Percentiles rank a stretch among this genome's conserved stretches.
Evolutionary conservation across 1,140 invertebrate genomes (phyloP).

Genomic region (Cephus cinctus): DNA sequence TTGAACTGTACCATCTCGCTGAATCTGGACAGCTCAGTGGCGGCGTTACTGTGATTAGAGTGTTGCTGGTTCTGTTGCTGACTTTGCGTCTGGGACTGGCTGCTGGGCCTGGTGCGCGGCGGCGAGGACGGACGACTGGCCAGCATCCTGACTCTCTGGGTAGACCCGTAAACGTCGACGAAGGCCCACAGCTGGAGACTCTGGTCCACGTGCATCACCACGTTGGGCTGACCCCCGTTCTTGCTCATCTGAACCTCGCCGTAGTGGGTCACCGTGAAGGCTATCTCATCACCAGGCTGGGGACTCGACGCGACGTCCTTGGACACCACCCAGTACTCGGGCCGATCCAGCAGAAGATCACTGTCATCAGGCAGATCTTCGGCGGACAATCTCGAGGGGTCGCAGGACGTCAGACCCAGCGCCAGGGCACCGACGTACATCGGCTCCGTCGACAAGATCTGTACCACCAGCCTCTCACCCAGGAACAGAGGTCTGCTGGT

Average conservation of each 20-base stretch:
- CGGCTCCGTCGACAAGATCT: constrained; percentile 80
- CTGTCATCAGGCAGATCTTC: constrained; percentile 89
- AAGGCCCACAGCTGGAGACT: constrained; percentile 89
- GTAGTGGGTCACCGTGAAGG: constrained; percentile 79
- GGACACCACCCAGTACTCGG: constrained; percentile 96
- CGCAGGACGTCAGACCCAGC: constrained; percentile 90
- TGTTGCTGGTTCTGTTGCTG: constrained; percentile 38
- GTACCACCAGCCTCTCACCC: constrained; percentile 84
- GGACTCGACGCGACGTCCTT: constrained; percentile 86
- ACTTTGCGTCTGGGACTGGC: constrained; percentile 29
- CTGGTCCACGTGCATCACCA: constrained; percentile 94
- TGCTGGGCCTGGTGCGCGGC: constrained; percentile 31
- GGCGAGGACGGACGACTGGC: constrained; percentile 49
- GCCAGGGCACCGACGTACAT: constrained; percentile 87
- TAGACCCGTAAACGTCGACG: constrained; percentile 94
- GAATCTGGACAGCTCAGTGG: constrained; percentile 51
- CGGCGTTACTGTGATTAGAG: constrained; percentile 42
- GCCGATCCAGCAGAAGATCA: constrained; percentile 88
- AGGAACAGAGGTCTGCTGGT: constrained; percentile 79
- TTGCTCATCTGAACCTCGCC: constrained; percentile 89
- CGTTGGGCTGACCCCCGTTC: constrained; percentile 77
- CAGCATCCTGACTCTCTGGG: constrained; percentile 78
- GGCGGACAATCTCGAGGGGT: constrained; percentile 72
- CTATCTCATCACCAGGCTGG: constrained; percentile 84
- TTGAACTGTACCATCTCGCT: constrained; percentile 65